A percentile compares a stretch with the other conserved stretches of the same genome.
These are phyloP conservation scores for Hermaeophaga mercurialis DNA, from an alignment of 2,888 invertebrate species.

Conservation along the genomic window DNA sequence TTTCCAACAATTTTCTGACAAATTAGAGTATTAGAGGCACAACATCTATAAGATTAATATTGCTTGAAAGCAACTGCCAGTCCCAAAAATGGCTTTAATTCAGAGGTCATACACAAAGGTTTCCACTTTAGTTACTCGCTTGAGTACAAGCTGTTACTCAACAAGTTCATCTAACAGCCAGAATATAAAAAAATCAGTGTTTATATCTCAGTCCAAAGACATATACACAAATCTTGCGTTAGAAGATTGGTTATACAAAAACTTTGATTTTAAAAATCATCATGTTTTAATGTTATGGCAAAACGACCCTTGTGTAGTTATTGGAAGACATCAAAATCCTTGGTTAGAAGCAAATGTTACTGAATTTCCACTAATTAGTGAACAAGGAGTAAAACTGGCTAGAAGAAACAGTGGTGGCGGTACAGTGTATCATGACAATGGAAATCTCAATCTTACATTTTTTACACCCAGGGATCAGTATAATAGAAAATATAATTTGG, in stretches of 20 bases:
- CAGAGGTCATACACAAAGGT: constrained; percentile 45
- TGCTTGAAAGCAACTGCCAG: constrained; percentile 17
- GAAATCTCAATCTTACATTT: constrained; percentile 92
- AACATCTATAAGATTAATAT: constrained; percentile 40
- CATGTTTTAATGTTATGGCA: constrained; percentile 91
- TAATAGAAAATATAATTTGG: constrained; percentile 85
- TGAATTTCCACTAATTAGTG: constrained; percentile 59
- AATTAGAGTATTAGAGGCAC: constrained; percentile 45
- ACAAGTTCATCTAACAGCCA: constrained; percentile 31
- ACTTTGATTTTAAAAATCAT: constrained; percentile 81
- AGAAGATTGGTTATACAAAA: constrained; percentile 94
- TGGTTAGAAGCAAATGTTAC: constrained; percentile 89
- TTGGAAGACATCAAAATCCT: constrained; percentile 96
- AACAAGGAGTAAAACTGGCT: constrained; percentile 75
- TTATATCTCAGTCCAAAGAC: constrained; percentile 89
- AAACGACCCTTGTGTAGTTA: constrained; percentile 92
- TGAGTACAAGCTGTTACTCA: constrained; percentile 37
- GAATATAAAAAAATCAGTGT: constrained; percentile 80
- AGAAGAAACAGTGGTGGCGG: constrained; percentile 96
- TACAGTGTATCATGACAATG: constrained; percentile 94
- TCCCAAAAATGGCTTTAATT: constrained; percentile 50
- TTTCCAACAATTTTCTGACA: constrained; percentile 34
- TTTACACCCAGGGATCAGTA: constrained; percentile 84
- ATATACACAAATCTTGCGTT: constrained; percentile 92
- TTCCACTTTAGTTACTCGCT: constrained; percentile 38